A percentile compares a stretch with the other conserved stretches of the same genome.
Conservation (phyloP, 2,797 vertebrate genomes). For the Siniperca undulata region DNA sequence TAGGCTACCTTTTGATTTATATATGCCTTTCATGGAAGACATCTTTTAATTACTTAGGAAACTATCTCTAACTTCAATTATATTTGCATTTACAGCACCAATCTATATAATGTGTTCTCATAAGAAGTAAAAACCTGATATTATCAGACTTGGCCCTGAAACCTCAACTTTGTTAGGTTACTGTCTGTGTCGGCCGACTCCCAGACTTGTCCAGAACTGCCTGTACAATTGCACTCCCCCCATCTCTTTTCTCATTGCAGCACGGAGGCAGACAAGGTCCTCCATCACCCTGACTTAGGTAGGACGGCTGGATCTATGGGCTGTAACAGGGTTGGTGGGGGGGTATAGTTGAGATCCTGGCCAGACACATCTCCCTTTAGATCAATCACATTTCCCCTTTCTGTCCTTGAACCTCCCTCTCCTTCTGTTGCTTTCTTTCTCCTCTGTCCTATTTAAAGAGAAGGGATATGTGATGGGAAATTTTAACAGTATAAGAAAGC, state of each 20-base stretch:
- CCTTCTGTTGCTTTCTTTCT: slow-evolving; percentile 63
- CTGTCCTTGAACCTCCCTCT: slow-evolving; percentile 80
- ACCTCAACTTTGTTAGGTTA: slow-evolving; percentile 46
- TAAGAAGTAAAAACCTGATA: slow-evolving; percentile 3
- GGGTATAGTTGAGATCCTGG: slow-evolving; percentile 72
- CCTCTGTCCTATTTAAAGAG: slow-evolving; percentile 75
- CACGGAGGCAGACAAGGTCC: slow-evolving; percentile 78
- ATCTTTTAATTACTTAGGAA: not conserved
- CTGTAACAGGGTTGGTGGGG: slow-evolving; percentile 69
- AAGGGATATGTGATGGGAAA: slow-evolving; percentile 68
- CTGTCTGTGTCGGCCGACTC: slow-evolving; percentile 48
- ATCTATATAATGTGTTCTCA: slow-evolving; percentile 18
- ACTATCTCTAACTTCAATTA: slow-evolving; percentile 10
- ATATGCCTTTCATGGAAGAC: not conserved
- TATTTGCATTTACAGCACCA: not conserved
- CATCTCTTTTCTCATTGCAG: slow-evolving; percentile 70
- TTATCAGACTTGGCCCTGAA: slow-evolving; percentile 53
- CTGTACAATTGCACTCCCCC: slow-evolving; percentile 56
- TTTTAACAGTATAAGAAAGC: slow-evolving; percentile 59
- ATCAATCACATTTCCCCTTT: slow-evolving; percentile 84
- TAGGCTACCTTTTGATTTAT: not conserved
- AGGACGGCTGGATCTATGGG: slow-evolving; percentile 81
- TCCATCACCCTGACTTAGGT: slow-evolving; percentile 84
- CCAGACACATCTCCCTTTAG: slow-evolving; percentile 84
- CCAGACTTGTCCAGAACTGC: slow-evolving; percentile 65